Percentiles rank a stretch among this genome's conserved stretches.
phyloP scores from a whole-genome alignment of 2,797 vertebrate genomes.

The Tachyglossus aculeatus region DNA sequence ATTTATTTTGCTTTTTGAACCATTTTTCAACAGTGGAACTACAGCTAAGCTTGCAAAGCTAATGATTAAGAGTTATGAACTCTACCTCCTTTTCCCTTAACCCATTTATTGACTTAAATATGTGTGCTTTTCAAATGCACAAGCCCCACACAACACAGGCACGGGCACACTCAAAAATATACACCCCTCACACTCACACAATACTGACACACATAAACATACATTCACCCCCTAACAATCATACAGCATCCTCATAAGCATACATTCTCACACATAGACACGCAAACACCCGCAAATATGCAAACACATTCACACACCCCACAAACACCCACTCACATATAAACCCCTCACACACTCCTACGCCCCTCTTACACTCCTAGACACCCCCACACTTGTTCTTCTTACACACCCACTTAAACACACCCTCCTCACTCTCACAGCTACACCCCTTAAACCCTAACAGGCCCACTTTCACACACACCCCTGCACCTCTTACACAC shows the following conservation, averaged over 20 bases:
- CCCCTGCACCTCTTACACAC: too few species aligned
- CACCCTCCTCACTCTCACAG: too few species aligned
- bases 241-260: background rate
- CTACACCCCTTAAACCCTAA: too few species aligned
- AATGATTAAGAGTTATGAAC: constrained; percentile 80
- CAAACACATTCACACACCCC: background rate
- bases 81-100: constrained; percentile 67
- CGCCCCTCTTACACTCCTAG: background rate
- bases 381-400: background rate
- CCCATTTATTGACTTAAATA: constrained; percentile 70
- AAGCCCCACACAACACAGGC: constrained; percentile 6
- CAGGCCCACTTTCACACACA: too few species aligned
- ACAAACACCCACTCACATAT: background rate
- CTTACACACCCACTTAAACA: too few species aligned
- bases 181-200: background rate
- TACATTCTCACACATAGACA: background rate
- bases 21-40: constrained; percentile 80
- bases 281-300: background rate
- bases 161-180: background rate
- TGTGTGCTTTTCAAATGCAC: constrained; percentile 20
- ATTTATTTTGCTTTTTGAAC: constrained; percentile 83
- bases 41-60: constrained; percentile 78
- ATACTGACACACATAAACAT: background rate
- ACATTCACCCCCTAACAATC: background rate
- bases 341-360: background rate